phyloP scores from a whole-genome alignment of 1,140 invertebrate species.

The Halotydeus destructor region DNA sequence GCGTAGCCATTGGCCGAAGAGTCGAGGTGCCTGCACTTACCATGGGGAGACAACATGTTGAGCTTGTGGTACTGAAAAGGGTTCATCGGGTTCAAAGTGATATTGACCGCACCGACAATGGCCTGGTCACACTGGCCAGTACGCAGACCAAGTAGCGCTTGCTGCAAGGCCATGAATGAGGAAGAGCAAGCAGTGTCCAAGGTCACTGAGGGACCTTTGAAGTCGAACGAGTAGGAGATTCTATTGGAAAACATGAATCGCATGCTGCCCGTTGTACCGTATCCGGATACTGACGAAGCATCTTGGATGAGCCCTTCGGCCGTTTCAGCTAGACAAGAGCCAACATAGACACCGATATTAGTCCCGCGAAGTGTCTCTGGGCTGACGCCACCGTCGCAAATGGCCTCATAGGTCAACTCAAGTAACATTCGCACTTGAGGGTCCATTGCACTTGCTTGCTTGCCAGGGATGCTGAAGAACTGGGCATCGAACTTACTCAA shows the following conservation, averaged over 20 bases:
- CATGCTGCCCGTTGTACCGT: slow-evolving; percentile 73
- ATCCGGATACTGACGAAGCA: slow-evolving; percentile 43
- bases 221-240: slow-evolving; percentile 83
- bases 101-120: slow-evolving; percentile 30
- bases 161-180: slow-evolving; percentile 23
- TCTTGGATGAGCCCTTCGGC: slow-evolving; percentile 47
- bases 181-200: slow-evolving; percentile 35
- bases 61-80: slow-evolving; percentile 29
- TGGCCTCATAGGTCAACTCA: slow-evolving; percentile 80
- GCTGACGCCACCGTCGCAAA: slow-evolving; percentile 58
- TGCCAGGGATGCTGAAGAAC: slow-evolving; percentile 78
- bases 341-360: slow-evolving; percentile 75
- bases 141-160: slow-evolving; percentile 29
- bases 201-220: slow-evolving; percentile 35
- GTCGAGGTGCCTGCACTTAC: slow-evolving; percentile 35
- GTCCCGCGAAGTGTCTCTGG: slow-evolving; percentile 28
- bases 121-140: slow-evolving; percentile 32
- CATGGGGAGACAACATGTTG: slow-evolving; percentile 30
- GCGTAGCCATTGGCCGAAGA: slow-evolving; percentile 21
- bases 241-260: slow-evolving; percentile 90
- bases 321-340: slow-evolving; percentile 61
- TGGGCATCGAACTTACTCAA: slow-evolving; percentile 57
- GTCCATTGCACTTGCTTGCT: slow-evolving; percentile 86
- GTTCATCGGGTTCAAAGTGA: slow-evolving; percentile 28
- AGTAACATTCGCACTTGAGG: slow-evolving; percentile 74